phyloP scores from a whole-genome alignment of 2,888 invertebrate species.

The Bibio marci region DNA sequence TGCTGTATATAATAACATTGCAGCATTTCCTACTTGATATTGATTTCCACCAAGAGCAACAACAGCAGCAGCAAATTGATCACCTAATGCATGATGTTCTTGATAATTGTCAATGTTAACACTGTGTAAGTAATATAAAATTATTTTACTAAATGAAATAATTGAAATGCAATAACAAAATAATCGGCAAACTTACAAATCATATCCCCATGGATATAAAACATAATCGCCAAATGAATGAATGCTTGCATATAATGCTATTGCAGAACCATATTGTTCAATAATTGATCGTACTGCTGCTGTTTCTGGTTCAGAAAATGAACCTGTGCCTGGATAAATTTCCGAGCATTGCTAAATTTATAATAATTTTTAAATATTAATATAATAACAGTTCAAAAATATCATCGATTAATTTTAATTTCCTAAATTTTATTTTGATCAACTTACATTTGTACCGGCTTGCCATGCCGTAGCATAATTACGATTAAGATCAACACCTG shows the following conservation, averaged over 20 bases:
- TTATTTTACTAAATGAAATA: too few relatives aligned
- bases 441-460: not conserved
- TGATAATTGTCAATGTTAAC: conserved; percentile 1
- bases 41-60: conserved; percentile 18
- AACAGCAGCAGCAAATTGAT: conserved; percentile 23
- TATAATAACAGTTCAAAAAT: too few relatives aligned
- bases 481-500: conserved; percentile 49
- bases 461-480: conserved; percentile 31
- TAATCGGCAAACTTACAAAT: too few relatives aligned
- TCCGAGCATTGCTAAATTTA: conserved; percentile 33
- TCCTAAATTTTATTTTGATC: too few relatives aligned
- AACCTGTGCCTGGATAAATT: conserved; percentile 35
- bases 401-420: too few relatives aligned
- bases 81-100: conserved; percentile 1
- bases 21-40: conserved; percentile 32
- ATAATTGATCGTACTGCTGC: conserved; percentile 37
- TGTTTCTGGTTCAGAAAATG: conserved; percentile 51
- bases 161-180: too few relatives aligned
- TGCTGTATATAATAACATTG: conserved; percentile 27
- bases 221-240: conserved; percentile 53
- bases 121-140: not conserved
- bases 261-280: conserved; percentile 22
- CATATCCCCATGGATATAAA: conserved; percentile 42
- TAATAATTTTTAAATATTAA: too few relatives aligned
- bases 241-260: conserved; percentile 45